Base-by-base conservation (phyloP, 1,140 invertebrate genomes). In the Scaptodrosophila lebanonensis region DNA sequence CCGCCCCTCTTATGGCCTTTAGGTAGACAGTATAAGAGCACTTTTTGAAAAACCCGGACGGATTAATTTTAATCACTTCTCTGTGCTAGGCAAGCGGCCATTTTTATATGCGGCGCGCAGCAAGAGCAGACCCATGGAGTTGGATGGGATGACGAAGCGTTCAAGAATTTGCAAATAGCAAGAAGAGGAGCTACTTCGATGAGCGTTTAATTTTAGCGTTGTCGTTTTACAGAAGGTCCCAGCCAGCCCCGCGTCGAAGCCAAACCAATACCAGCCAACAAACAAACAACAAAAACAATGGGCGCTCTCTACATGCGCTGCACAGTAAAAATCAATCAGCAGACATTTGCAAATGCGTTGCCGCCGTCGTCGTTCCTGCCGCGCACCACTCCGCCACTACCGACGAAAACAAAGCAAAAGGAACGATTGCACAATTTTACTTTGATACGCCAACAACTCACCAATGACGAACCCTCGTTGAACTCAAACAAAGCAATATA, bases 291-390 rank as follows among this genome's bases (percentile, higher is more conserved):
- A n/a, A n/a, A n/a, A n/a, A n/a, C n/a, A n/a, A n/a, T n/a, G n/a
- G n/a, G n/a, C n/a, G n/a, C n/a, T n/a, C n/a, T n/a, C n/a, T n/a
- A n/a, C n/a, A n/a, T n/a, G 44, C 40, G 59, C 45, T 13, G 27
- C 27, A 52, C 72, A 79, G 52, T 66, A 77, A 68, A 71, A 77
- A 77, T 77, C 73, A 77, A 77, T 77, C 68, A 65, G 52, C 73
- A 73, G 73, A 77, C 73, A 79, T 77, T 82, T 77, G 73, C 75
- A 77, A 76, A 77, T 29, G 64, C 57, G 57, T 18, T 51, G 53
- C 32, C 22, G 60, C 29, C 22, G 33, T 30, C 18, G 36, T 32
- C 17, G 42, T 16, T 27, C 35, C 35, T 13, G 27, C 33, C 43
- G 66, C 44, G 39, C 39, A 40, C 49, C 29, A 27, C 36, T 17